Base-by-base conservation (phyloP, 2,888 invertebrate species). In the Lagria hirta region DNA sequence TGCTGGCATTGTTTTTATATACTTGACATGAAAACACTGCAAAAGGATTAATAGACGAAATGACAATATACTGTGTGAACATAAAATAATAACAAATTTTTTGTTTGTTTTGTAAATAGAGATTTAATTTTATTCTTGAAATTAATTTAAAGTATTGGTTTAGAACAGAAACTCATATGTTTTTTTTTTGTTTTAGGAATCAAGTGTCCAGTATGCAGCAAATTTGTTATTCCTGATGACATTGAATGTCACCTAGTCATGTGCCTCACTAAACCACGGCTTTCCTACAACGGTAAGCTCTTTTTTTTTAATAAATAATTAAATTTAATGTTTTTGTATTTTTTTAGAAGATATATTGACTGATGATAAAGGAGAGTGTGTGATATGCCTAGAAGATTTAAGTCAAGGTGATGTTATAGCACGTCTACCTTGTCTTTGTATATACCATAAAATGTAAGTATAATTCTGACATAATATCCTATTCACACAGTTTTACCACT, bases 211-310 rank as follows among this genome's bases (percentile, higher is more conserved):
- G 95, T 98, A 63, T 98, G 98, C 84, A 93, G 93, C 77, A 97
- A 96, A 80, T 90, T 91, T 75, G 91, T 99, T 69, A 80, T 96
- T 74, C 95, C 96, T 60, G 97, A 98, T 78, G 97, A 98, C 78
- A 92, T 97, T 72, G 98, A 98, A 81, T 93, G 94, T 79, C 98
- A 98, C 77, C 84, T 98, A 73, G 95, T 98, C 69, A 95, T 98
- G 90, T 98, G 98, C 82, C 88, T 98, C 77, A 98, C 98, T 64
- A 93, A 97, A 82, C 98, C 98, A 64, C 84, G 95, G 73, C 91
- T 99, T 72, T 94, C 89, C 68, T 98, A 98, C 78, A 99, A 98
- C 79, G 97, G 97, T 97, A 69, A 78, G 81, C 77, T 15, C 4
- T 22, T 22, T 34, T 33, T 40, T 14, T 43, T 23, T 42, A 35